Evolutionary conservation across 2,113 vertebrate species (phyloP), one percentile per base, ranked within the genome.

Genomic region (Scomber japonicus): DNA sequence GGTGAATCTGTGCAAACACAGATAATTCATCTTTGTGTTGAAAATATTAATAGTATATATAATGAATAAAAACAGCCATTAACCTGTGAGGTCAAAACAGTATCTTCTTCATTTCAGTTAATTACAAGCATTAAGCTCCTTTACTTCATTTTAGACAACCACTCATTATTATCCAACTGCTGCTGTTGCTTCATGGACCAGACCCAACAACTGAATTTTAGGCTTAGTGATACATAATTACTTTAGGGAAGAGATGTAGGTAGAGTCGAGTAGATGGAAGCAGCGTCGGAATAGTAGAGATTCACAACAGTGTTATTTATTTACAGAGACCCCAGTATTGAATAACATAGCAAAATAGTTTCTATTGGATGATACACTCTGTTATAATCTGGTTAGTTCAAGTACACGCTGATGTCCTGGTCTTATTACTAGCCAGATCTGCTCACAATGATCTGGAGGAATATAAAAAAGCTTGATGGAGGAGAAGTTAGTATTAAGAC

Each of bases 121-220:
- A 57, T 51, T 68, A 64, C 40, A 78, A 35, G 13, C 30, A 19
- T 27, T 74, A 48, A 67, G 70, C 70, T 70, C 21, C 57, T 70
- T 70, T 48, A 74, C 44, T 55, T 72, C 27, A 49, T 67, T 77
- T 55, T 46, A 62, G 16, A 35, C 9, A 19, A 31, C 9, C 0
- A 51, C 31, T 17, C 6, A 46, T 48, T 50, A 70, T 40, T 1
- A 48, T 24, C 27, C 1, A 12, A 24, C 45, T n/a, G 55, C 62
- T 21, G 30, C 35, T 61, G 56, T 45, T 24, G 35, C 35, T 9
- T 21, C 21, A 21, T 40, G 8, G 8, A 40, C 7, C 35, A 40
- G 35, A 40, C 35, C 10, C 7, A 40, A 40, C 7, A 46, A 31
- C 50, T 63, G n/a, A 35, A 46, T 49, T 49, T 31, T 10, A 21